Percentiles rank a stretch among this genome's conserved stretches.
phyloP scores from a whole-genome alignment of 2,797 vertebrate genomes.

The Paguma larvata region DNA sequence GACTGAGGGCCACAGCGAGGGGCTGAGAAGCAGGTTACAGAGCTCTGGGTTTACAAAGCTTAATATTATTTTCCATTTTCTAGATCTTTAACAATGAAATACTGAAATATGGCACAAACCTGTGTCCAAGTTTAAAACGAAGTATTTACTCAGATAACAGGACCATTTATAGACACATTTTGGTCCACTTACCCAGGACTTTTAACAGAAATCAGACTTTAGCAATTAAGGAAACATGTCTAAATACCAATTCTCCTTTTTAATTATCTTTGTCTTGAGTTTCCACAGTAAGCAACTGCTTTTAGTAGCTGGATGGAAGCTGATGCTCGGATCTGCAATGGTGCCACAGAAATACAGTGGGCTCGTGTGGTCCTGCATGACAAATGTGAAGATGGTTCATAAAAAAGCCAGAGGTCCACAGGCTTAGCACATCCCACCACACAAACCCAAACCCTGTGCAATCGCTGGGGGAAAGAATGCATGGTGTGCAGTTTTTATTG shows the following conservation, averaged over 20 bases:
- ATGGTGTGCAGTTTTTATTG: background rate
- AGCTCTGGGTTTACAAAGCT: background rate
- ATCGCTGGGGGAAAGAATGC: background rate
- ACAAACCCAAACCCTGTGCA: background rate
- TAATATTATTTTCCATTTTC: background rate
- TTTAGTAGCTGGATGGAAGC: background rate
- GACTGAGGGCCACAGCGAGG: background rate
- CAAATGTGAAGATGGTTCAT: accelerated
- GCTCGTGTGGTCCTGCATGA: accelerated
- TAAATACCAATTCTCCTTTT: background rate
- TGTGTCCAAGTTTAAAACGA: background rate
- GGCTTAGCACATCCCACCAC: background rate
- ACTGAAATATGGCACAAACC: background rate
- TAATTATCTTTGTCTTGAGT: background rate
- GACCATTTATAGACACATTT: background rate
- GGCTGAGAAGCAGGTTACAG: accelerated
- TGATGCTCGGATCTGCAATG: background rate
- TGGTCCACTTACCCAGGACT: background rate
- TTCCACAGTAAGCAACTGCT: background rate
- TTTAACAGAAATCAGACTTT: background rate
- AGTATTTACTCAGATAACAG: background rate
- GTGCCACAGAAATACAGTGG: background rate
- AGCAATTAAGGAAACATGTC: background rate
- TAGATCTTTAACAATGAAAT: background rate
- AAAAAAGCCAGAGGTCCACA: background rate